phyloP scores from a whole-genome alignment of 1,140 invertebrate genomes.

The Cydia fagiglandana region DNA sequence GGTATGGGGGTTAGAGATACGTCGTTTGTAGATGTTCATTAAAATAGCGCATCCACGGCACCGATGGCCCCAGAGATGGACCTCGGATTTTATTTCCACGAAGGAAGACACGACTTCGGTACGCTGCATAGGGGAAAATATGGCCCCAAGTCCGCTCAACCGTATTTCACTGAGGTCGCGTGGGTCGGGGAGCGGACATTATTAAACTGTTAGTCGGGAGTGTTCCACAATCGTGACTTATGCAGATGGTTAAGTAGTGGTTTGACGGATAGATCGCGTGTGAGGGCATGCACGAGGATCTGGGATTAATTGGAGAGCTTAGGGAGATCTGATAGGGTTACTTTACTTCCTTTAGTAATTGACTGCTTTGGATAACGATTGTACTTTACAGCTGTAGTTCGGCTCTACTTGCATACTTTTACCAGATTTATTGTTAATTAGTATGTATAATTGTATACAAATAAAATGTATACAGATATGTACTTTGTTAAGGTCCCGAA shows the following conservation, averaged over 20 bases:
- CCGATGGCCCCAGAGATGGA: slow-evolving; percentile 76
- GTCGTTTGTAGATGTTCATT: slow-evolving; percentile 42
- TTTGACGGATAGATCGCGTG: slow-evolving; percentile 76
- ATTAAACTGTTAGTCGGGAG: slow-evolving; percentile 73
- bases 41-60: slow-evolving; percentile 75
- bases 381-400: neutral
- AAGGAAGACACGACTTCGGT: slow-evolving; percentile 74
- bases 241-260: slow-evolving; percentile 75
- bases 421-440: neutral
- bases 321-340: slow-evolving; percentile 10
- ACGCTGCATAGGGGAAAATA: slow-evolving; percentile 76
- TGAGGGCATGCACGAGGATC: slow-evolving; percentile 57
- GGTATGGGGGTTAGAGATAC: slow-evolving; percentile 33
- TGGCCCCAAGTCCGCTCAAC: slow-evolving; percentile 70
- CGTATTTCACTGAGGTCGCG: slow-evolving; percentile 72
- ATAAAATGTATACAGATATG: too few relatives aligned
- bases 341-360: slow-evolving; percentile 41
- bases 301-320: slow-evolving; percentile 67
- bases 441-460: too few relatives aligned
- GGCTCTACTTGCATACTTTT: neutral
- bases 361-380: slow-evolving; percentile 4
- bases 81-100: slow-evolving; percentile 77
- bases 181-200: slow-evolving; percentile 72
- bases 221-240: slow-evolving; percentile 71
- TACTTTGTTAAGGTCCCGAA: too few relatives aligned